A percentile compares a stretch with the other conserved stretches of the same genome.
Conservation (phyloP, 1,140 invertebrate genomes). For the Thereuonema tuberculata region DNA sequence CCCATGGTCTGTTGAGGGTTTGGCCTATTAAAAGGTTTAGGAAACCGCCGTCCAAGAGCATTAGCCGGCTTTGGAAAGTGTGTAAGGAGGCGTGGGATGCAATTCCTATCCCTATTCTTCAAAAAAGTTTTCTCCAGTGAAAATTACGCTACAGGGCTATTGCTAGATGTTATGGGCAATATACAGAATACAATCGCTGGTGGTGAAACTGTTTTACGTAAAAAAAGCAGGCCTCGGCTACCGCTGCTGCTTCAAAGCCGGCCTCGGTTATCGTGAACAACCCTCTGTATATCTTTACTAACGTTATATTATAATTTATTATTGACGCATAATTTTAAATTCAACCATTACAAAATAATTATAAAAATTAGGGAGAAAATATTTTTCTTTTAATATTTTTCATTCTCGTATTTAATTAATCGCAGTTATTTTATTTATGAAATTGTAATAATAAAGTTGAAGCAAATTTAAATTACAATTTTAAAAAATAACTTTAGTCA, state of each 20-base stretch:
- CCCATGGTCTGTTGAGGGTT: neutral
- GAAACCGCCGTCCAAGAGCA: neutral
- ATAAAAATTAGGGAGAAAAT: no score
- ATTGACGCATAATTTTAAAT: neutral
- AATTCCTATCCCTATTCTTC: neutral
- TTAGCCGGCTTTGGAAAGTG: neutral
- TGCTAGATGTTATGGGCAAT: no score
- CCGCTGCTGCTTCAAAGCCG: neutral
- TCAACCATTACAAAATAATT: no score
- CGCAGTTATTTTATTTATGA: no score
- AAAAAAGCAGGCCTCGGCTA: neutral
- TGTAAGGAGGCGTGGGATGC: neutral
- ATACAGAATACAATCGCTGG: neutral
- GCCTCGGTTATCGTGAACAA: no score
- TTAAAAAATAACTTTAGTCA: neutral
- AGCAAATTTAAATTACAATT: no score
- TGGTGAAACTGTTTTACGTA: neutral
- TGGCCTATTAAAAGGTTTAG: neutral
- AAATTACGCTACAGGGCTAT: neutral
- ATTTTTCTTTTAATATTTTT: no score
- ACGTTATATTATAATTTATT: neutral
- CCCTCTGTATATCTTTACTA: neutral
- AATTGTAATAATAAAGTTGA: no score
- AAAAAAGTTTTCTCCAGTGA: neutral
- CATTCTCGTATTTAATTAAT: no score